Evolutionary conservation across 1,140 invertebrate genomes (phyloP), one percentile per base, ranked within the genome.

Genomic region (Pseudoatta argentina): DNA sequence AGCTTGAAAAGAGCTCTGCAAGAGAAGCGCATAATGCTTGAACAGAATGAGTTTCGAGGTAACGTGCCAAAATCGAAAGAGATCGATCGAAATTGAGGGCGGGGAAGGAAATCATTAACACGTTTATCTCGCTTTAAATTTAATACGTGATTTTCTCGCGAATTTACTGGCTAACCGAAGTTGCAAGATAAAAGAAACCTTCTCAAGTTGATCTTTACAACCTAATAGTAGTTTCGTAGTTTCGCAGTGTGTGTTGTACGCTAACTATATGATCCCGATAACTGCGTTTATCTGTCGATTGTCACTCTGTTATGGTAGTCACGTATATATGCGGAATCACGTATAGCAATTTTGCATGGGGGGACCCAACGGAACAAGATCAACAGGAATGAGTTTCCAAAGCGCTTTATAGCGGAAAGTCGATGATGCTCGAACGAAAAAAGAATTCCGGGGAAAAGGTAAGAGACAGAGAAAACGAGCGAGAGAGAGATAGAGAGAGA

Each of bases 291-390:
- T 63, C 55, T 24, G n/a, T 59, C n/a, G 69, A 73, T 73, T 73
- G 55, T 83, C 79, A 75, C 39, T 83, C 14, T n/a, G 21, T 44
- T 61, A 83, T 61, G 79, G 39, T 61, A 83, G 79, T 73, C 79
- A 83, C 79, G 79, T 83, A 86, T 85, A 71, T 89, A 89, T 89
- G 88, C 88, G 81, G 79, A 82, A 79, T 72, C 88, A 89, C 87
- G 88, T 89, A 88, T 89, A 69, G 87, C 83, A 89, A 86, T 89
- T 89, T 88, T 86, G 77, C 76, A 79, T 73, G 76, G 55, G 76
- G 55, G 69, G 8, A 83, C 18, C 61, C 81, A 48, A 67, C 78
- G 85, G 64, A 88, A 90, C 87, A 66, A 83, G 87, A 91, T 86
- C 89, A 82, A 59, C 85, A 53, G 39, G 44, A 71, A 83, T 75